Evolutionary conservation across 1,140 invertebrate genomes (phyloP).

Genomic region (Platorchestia sp.): DNA sequence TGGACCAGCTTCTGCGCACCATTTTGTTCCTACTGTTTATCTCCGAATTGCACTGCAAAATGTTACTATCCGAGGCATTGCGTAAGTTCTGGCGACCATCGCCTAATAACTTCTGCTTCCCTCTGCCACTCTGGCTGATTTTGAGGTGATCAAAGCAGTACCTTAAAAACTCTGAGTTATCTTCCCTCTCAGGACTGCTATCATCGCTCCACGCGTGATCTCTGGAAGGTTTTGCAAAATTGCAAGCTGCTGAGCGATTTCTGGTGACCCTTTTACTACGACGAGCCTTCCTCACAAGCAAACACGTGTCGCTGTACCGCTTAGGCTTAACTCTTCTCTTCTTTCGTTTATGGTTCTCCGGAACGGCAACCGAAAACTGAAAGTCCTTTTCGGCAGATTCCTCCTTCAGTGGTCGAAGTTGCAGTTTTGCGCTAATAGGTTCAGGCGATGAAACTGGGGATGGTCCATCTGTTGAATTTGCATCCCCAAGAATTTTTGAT

Average conservation of each 20-base stretch:
- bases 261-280: not conserved
- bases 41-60: not conserved
- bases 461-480: not conserved
- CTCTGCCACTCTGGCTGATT: not conserved
- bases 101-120: not conserved
- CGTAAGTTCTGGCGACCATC: not conserved
- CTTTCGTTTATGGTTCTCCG: constrained; percentile 56
- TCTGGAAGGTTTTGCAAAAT: constrained; percentile 21
- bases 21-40: not conserved
- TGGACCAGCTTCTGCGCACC: constrained; percentile 16
- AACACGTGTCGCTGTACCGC: constrained; percentile 40
- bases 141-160: constrained; percentile 18
- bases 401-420: constrained; percentile 34
- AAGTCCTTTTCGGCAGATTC: constrained; percentile 31
- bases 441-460: constrained; percentile 51
- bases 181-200: constrained; percentile 6
- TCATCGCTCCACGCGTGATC: not conserved
- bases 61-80: constrained; percentile 1
- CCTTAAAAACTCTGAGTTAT: not conserved
- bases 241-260: constrained; percentile 17
- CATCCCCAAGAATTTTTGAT: not conserved
- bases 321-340: constrained; percentile 37
- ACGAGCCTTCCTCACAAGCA: not conserved
- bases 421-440: constrained; percentile 60
- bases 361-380: constrained; percentile 60